Evolutionary conservation across 2,888 invertebrate genomes (phyloP), one percentile per base, ranked within the genome.

Genomic region (Podotricha telesiphe): DNA sequence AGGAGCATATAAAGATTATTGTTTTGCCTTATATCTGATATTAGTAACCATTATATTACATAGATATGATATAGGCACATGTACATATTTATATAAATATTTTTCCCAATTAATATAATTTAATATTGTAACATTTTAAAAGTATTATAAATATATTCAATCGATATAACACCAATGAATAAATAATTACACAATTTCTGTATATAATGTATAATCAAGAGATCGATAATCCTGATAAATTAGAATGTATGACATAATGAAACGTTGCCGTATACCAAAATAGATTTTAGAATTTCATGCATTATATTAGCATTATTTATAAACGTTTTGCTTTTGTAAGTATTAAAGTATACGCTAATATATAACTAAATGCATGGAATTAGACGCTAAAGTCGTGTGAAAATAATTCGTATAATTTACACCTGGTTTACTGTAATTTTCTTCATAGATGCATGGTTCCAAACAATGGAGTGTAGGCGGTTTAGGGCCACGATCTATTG

Each of bases 381-480:
- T 63, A 70, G 34, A 15, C 20, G 11, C 63, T 6, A 22, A 17
- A 53, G 37, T 48, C n/a, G 63, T 17, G 6, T 66, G 62, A 11
- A 13, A 22, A 0, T n/a, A 47, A 63, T 55, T 56, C 11, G 53
- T 19, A 56, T 71, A 51, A 71, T 69, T 71, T 67, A 69, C 66
- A 67, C 71, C 66, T 71, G 67, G 71, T 67, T 72, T 65, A 50
- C 40, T 69, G 67, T 73, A 71, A 68, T 70, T 70, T 70, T 68
- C 65, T 73, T 70, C 72, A 65, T 70, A 70, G 72, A 67, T 66
- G 65, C 72, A 65, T 65, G 53, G 71, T 65, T 71, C 73, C 69
- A 66, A 72, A 83, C 81, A 84, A 82, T 80, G 71, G 77, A 65
- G 73, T 72, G 85, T 85, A 77, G 85, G 85, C 82, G 83, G 78